Base-by-base conservation (phyloP, 53 echinoderm and acorn worm genomes). In the Zoroaster sp. region DNA sequence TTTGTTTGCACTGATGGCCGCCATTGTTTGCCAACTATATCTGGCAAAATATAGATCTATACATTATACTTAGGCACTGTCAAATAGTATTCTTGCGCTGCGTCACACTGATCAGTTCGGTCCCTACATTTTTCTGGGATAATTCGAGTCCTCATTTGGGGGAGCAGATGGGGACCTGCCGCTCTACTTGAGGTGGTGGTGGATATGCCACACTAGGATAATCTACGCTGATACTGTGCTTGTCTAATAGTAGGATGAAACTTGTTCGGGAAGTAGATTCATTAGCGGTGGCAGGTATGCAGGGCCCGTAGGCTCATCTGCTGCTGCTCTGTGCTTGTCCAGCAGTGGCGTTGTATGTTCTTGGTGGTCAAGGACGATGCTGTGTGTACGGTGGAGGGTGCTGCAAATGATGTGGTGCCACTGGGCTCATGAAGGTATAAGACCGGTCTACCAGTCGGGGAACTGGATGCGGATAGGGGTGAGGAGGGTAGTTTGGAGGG, bases 401-500 rank as follows among this genome's bases (percentile, higher is more conserved):
- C 80, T 9, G 59, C 1, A 37, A 65, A 80, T 5, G 59, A 12
- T n/a, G n/a, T 40, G 65, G 66, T 3, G 37, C 55, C 35, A 51
- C n/a, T 10, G 46, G 81, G 21, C 63, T 8, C 63, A 25, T 5
- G 7, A 25, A 55, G 63, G 63, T 21, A 9, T 81, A 81, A n/a
- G 66, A 21, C 40, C 39, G 37, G 40, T 55, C 30, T 5, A 81
- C 81, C 45, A 66, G 42, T 30, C 81, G 42, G 66, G 81, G 67
- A 36, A 81, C 81, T 12, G 81, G 81, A 17, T 81, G 81, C 33
- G 81, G 81, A 32, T 81, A 81, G 33, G 81, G 81, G 66, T 81
- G 81, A 40, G 81, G 32, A 37, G 78, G 78, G 4, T 78, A 78
- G 39, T 78, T 78, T 4, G 78, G 78, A 12, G 66, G 81, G 81